phyloP scores from a whole-genome alignment of 1,140 invertebrate species.

The Piezodorus guildinii region DNA sequence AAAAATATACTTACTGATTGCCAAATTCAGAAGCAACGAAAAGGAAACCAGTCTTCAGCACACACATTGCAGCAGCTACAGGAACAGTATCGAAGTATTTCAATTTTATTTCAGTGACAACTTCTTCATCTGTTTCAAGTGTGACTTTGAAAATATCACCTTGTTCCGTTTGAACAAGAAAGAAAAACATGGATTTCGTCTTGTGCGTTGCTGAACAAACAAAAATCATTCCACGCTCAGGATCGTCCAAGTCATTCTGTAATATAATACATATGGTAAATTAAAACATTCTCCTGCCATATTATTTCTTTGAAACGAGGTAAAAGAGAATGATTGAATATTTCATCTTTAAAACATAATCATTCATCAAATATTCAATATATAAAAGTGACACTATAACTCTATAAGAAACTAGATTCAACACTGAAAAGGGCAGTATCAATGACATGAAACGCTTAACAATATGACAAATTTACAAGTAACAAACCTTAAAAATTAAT shows the following conservation, averaged over 20 bases:
- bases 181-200: slow-evolving; percentile 99
- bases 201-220: slow-evolving; percentile 98
- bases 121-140: slow-evolving; percentile 93
- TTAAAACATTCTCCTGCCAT: too few relatives aligned
- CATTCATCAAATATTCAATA: too few relatives aligned
- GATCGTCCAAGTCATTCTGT: slow-evolving; percentile 97
- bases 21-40: slow-evolving; percentile 99
- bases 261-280: too few relatives aligned
- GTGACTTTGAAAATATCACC: slow-evolving; percentile 98
- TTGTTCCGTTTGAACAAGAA: slow-evolving; percentile 87
- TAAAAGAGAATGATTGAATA: too few relatives aligned
- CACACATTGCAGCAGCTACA: slow-evolving; percentile 90
- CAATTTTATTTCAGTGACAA: slow-evolving; percentile 96
- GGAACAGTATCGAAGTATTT: slow-evolving; percentile 99
- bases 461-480: too few relatives aligned
- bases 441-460: too few relatives aligned
- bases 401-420: too few relatives aligned
- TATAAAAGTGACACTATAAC: too few relatives aligned
- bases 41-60: slow-evolving; percentile 95
- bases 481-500: too few relatives aligned
- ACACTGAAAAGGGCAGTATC: too few relatives aligned
- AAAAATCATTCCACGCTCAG: slow-evolving; percentile 98
- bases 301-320: too few relatives aligned
- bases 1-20: slow-evolving; percentile 78
- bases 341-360: too few relatives aligned